Percentiles rank a stretch among this genome's conserved stretches.
Evolutionary conservation across 2,888 invertebrate species (phyloP).

Genomic region (Lathronympha strigana): DNA sequence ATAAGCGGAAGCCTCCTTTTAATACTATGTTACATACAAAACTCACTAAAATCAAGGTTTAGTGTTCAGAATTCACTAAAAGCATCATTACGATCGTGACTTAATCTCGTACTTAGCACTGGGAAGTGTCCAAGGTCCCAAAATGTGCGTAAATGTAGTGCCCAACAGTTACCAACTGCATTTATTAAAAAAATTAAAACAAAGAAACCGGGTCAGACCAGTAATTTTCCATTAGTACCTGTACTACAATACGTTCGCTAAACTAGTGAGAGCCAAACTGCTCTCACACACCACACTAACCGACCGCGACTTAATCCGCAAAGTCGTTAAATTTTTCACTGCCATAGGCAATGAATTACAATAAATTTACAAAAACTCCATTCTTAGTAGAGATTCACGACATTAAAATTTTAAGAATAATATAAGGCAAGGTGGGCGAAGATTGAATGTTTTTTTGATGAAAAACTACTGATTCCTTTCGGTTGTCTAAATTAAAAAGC

Average conservation of each 20-base stretch:
- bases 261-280: constrained; percentile 45
- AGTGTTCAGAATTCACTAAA: constrained; percentile 3
- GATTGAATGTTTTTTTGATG: no score
- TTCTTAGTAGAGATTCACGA: no score
- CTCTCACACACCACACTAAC: no score
- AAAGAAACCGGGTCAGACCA: constrained; percentile 70
- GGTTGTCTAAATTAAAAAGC: no score
- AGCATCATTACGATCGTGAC: constrained; percentile 16
- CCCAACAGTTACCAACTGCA: constrained; percentile 47
- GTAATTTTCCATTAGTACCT: constrained; percentile 66
- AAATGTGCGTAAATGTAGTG: constrained; percentile 27
- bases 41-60: constrained; percentile 17
- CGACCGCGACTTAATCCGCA: no score
- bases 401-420: no score
- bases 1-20: constrained; percentile 6
- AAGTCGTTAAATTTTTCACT: no score
- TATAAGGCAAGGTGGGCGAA: no score
- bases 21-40: constrained; percentile 1
- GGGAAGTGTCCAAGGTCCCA: constrained; percentile 33
- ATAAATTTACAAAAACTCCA: no score
- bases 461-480: no score
- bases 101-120: constrained; percentile 11
- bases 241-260: constrained; percentile 50
- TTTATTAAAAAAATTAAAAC: constrained; percentile 61
- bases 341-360: no score